Conservation (phyloP, 2,797 vertebrate genomes). For the Rhabdophis nuchalis region DNA sequence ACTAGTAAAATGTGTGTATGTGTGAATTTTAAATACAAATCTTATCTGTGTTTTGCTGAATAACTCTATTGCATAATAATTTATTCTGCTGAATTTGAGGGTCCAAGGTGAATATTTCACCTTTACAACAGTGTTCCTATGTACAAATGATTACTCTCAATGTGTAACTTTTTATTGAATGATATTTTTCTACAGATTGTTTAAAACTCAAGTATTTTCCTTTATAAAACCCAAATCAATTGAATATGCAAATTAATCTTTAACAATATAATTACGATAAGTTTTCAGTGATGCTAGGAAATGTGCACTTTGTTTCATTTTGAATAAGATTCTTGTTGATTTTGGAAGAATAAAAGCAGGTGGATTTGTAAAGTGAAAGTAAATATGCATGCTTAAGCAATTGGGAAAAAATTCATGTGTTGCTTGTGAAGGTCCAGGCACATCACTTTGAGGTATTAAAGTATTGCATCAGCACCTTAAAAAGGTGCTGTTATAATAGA, state of each 20-base stretch:
- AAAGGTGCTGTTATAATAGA: not conserved
- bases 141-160: not conserved
- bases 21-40: constrained; percentile 49
- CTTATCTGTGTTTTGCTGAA: constrained; percentile 35
- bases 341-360: not conserved
- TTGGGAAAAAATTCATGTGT: not conserved
- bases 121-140: not conserved
- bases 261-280: not conserved
- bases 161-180: not conserved
- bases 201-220: not conserved
- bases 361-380: not conserved
- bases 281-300: not conserved
- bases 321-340: not conserved
- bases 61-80: constrained; percentile 46
- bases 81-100: constrained; percentile 47
- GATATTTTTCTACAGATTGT: not conserved
- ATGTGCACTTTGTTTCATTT: not conserved
- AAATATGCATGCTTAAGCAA: not conserved
- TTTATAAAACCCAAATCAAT: not conserved
- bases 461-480: not conserved
- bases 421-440: not conserved
- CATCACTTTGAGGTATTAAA: not conserved
- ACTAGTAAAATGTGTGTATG: constrained; percentile 46
- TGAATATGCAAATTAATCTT: not conserved
- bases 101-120: not conserved